Conservation (phyloP, 2,888 invertebrate genomes). For the Strigamia crassipes region DNA sequence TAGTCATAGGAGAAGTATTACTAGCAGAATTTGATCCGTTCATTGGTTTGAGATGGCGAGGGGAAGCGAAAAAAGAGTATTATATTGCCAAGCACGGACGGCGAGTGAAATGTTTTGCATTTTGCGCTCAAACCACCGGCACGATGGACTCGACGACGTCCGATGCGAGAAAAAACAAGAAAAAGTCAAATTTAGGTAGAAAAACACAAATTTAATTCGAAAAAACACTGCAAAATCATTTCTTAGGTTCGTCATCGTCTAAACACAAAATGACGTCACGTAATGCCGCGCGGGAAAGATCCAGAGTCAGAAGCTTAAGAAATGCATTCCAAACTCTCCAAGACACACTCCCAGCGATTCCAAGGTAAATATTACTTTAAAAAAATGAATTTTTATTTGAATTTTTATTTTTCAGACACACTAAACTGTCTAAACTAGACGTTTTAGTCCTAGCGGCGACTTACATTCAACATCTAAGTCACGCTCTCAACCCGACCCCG, state of each 20-base stretch:
- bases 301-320: slow-evolving; percentile 48
- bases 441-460: slow-evolving; percentile 88
- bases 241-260: not conserved
- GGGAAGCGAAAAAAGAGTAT: not conserved
- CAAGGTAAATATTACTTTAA: slow-evolving; percentile 24
- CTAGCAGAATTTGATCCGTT: not conserved
- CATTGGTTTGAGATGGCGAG: not conserved
- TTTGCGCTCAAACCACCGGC: not conserved
- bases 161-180: not conserved
- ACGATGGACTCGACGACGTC: not conserved
- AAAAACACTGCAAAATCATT: not conserved
- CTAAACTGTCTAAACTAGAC: slow-evolving; percentile 91
- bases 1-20: not conserved
- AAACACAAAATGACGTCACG: slow-evolving; percentile 44
- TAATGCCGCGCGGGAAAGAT: slow-evolving; percentile 49
- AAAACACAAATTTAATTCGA: not conserved
- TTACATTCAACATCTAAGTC: slow-evolving; percentile 84
- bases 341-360: slow-evolving; percentile 48
- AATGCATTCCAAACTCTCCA: slow-evolving; percentile 47
- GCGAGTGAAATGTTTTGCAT: slow-evolving; percentile 2
- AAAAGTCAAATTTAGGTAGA: not conserved
- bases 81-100: not conserved
- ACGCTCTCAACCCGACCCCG: slow-evolving; percentile 36
- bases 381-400: not conserved
- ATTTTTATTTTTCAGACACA: slow-evolving; percentile 62